Evolutionary conservation across 2,888 invertebrate genomes (phyloP).

Genomic region (Eupithecia centaureata): DNA sequence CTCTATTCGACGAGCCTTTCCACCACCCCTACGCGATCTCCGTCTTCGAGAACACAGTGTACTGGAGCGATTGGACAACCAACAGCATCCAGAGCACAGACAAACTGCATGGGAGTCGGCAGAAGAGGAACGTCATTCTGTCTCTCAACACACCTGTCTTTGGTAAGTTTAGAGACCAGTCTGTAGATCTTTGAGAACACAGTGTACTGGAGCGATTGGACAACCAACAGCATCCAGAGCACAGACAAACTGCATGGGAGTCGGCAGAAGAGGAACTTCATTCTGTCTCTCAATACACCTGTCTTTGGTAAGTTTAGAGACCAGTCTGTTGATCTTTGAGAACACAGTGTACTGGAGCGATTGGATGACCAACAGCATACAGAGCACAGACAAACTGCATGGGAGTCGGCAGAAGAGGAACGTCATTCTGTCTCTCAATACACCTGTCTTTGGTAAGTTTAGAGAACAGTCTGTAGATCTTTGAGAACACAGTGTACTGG

Average conservation of each 20-base stretch:
- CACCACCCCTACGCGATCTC: constrained; percentile 93
- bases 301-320: constrained; percentile 75
- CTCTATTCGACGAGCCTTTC: constrained; percentile 80
- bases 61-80: constrained; percentile 95
- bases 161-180: too few species aligned
- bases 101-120: constrained; percentile 83
- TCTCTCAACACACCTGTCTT: constrained; percentile 55
- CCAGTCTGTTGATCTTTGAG: too few species aligned
- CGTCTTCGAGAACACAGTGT: constrained; percentile 94
- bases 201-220: constrained; percentile 96
- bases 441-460: constrained; percentile 71
- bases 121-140: constrained; percentile 54
- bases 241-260: constrained; percentile 87
- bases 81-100: constrained; percentile 89
- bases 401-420: constrained; percentile 52
- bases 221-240: constrained; percentile 88
- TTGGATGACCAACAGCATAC: constrained; percentile 89
- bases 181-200: constrained; percentile 95
- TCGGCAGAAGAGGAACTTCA: constrained; percentile 51
- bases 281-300: constrained; percentile 53
- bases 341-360: constrained; percentile 96
- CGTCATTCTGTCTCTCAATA: constrained; percentile 50
- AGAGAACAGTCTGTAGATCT: too few species aligned
- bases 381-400: constrained; percentile 89
- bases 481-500: constrained; percentile 95